A percentile compares a stretch with the other conserved stretches of the same genome.
phyloP scores from a whole-genome alignment of 2,797 vertebrate species.

The Pempheris klunzingeri region DNA sequence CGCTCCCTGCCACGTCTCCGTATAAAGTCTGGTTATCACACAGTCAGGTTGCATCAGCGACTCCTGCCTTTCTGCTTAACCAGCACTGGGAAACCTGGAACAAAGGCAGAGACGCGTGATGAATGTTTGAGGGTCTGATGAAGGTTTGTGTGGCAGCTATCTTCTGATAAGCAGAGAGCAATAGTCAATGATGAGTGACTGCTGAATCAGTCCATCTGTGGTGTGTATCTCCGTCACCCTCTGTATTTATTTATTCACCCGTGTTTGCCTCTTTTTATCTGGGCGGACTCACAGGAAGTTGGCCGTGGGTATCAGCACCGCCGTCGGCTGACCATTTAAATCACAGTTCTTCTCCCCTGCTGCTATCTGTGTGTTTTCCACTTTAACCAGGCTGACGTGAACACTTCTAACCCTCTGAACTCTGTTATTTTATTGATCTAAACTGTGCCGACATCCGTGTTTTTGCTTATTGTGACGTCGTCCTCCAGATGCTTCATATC shows the following conservation, averaged over 20 bases:
- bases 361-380: no score
- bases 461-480: no score
- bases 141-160: conserved; percentile 22
- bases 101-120: conserved; percentile 4
- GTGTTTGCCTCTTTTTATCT: no score
- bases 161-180: conserved; percentile 34
- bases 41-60: conserved; percentile 18
- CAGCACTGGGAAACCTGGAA: conserved; percentile 30
- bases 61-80: conserved; percentile 32
- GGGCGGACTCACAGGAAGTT: no score
- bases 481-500: no score
- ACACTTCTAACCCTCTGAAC: no score
- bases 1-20: conserved; percentile 35
- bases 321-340: no score
- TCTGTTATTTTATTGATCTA: no score
- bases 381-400: no score
- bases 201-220: conserved; percentile 38
- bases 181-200: conserved; percentile 52
- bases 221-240: neutral
- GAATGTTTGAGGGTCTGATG: conserved; percentile 13
- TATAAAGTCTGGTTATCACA: conserved; percentile 34
- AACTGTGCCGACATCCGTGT: no score
- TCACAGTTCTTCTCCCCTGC: no score
- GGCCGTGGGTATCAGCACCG: no score
- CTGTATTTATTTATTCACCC: neutral